Base-by-base conservation (phyloP, 2,888 invertebrate species). In the Microplitis deprimator region DNA sequence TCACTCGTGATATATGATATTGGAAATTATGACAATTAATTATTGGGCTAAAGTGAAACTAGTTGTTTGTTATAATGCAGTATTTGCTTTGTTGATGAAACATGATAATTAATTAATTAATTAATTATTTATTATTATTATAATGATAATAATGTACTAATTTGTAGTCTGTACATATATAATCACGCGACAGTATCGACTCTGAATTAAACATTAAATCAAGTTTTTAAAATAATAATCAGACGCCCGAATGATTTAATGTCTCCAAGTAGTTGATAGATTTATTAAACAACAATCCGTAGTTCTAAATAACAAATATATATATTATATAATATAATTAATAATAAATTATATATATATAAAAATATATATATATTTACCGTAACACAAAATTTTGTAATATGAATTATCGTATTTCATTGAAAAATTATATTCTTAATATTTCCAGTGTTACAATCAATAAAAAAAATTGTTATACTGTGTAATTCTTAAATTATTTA, bases 361-460 rank as follows among this genome's bases (percentile, higher is more conserved):
- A 50, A 29, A 64, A 41, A 75, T n/a, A 17, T 38, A 67, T 67
- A 71, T 76, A 72, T 72, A 76, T 72, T 72, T 60, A 76, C 60
- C 72, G 41, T 72, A 67, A 39, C 67, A 72, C 50, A 29, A 76
- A 75, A 80, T 81, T 77, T 88, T 89, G 87, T 89, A 88, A 89
- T 84, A 86, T 81, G 86, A 86, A 85, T 88, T 84, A 83, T 85
- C 84, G 84, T 88, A 86, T 86, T 86, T 81, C 84, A 87, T 87
- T 85, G 81, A 87, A 88, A 50, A 89, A 88, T 87, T 89, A 88
- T 89, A 89, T 89, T 89, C 88, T 89, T 89, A 86, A 88, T 89
- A 89, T 88, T 88, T 89, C 87, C 87, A 87, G 87, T 86, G 89
- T 89, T 89, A 88, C 85, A 87, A 85, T 87, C 85, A 89, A 88